Evolutionary conservation across 2,888 invertebrate genomes (phyloP).

Genomic region (Pristionchus entomophagus): DNA sequence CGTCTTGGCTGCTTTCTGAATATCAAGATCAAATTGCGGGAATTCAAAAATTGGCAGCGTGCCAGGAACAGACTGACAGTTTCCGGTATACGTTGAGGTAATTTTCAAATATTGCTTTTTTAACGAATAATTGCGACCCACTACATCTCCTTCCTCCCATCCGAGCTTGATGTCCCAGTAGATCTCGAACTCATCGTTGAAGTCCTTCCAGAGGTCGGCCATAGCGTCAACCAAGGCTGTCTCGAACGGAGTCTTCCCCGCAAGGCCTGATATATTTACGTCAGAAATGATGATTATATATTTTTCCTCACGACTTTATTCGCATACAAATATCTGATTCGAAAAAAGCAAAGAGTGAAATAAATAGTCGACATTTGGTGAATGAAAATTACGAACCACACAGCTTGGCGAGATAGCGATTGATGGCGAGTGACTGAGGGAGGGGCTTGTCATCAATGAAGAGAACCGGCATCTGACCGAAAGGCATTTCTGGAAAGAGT

Average conservation of each 20-base stretch:
- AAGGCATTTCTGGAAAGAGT: conserved; percentile 1
- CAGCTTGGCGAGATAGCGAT: conserved; percentile 36
- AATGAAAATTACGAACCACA: not conserved
- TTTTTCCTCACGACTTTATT: not conserved
- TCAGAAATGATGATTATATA: not conserved
- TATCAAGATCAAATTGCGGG: no score
- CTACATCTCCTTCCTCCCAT: conserved; percentile 57
- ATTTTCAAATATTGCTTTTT: no score
- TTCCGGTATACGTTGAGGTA: no score
- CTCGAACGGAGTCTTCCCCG: conserved; percentile 56
- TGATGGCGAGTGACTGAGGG: conserved; percentile 19
- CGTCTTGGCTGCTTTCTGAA: not conserved
- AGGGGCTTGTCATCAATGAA: not conserved
- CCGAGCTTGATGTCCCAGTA: conserved; percentile 56
- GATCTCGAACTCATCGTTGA: conserved; percentile 53
- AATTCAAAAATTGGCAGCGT: not conserved
- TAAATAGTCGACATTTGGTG: not conserved
- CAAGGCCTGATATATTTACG: conserved; percentile 48
- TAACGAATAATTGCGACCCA: no score
- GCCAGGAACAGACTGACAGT: not conserved
- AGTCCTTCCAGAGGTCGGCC: conserved; percentile 65
- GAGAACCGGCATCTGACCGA: conserved; percentile 34
- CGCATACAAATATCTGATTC: not conserved
- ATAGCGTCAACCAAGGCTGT: conserved; percentile 57
- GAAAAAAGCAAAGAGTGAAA: not conserved